These are phyloP conservation scores for Lasioglossum albipes DNA, from an alignment of 1,140 invertebrate species.

Conservation along the genomic window DNA sequence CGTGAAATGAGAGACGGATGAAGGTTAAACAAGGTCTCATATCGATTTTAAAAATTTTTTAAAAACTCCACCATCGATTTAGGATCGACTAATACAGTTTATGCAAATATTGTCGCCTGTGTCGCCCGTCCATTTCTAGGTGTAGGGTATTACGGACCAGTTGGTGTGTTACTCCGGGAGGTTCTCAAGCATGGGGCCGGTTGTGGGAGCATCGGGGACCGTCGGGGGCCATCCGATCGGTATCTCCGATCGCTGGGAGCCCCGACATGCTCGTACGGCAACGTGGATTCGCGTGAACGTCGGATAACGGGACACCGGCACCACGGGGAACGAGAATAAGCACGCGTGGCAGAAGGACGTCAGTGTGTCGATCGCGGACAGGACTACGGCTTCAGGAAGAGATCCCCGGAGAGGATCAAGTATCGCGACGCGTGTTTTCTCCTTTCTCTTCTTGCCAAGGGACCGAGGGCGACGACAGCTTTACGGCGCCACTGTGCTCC, in stretches of 20 bases:
- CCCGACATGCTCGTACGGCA: constrained; percentile 36
- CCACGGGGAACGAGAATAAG: constrained; percentile 37
- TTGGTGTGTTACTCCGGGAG: background rate
- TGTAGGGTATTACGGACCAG: too few species aligned
- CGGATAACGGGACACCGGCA: constrained; percentile 49
- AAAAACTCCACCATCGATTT: too few species aligned
- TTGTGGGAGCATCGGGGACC: background rate
- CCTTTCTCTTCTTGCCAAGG: background rate
- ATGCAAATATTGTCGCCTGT: too few species aligned
- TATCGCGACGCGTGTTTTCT: constrained; percentile 31
- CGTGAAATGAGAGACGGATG: too few species aligned
- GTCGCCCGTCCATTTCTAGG: too few species aligned
- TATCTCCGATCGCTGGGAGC: constrained; percentile 58
- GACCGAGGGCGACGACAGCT: constrained; percentile 6
- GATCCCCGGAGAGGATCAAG: constrained; percentile 38
- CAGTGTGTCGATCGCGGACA: constrained; percentile 43
- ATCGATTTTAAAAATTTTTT: too few species aligned
- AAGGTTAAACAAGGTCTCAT: too few species aligned
- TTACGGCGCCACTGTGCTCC: background rate
- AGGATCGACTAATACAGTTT: too few species aligned
- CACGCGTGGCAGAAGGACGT: constrained; percentile 51
- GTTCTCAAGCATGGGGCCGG: constrained; percentile 3
- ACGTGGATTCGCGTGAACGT: constrained; percentile 58
- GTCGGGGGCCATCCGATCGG: constrained; percentile 44
- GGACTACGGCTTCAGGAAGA: constrained; percentile 26